A percentile compares a stretch with the other conserved stretches of the same genome.
Evolutionary conservation across 1,140 invertebrate species (phyloP).

Genomic region (Spodoptera litura): DNA sequence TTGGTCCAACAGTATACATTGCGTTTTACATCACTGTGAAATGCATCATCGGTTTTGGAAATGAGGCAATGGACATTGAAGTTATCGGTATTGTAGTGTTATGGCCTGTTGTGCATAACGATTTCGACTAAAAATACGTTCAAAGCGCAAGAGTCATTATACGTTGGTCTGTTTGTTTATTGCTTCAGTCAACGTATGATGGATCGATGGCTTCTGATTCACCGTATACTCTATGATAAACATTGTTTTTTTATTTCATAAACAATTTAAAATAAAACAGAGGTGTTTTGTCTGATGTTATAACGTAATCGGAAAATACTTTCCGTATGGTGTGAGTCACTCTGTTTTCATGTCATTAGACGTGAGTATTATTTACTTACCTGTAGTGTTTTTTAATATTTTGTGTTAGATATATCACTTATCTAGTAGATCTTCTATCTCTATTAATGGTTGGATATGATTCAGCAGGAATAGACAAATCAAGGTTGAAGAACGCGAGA

Average conservation of each 20-base stretch:
- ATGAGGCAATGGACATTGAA: slow-evolving; percentile 2
- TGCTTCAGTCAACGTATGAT: slow-evolving; percentile 36
- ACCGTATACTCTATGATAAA: slow-evolving; percentile 22
- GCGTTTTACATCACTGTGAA: not conserved
- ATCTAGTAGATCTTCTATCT: no score
- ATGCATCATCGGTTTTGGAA: not conserved
- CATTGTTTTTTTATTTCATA: not conserved
- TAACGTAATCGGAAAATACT: not conserved
- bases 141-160: slow-evolving; percentile 24
- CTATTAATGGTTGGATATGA: no score
- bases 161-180: slow-evolving; percentile 38
- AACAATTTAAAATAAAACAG: slow-evolving; percentile 24
- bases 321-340: not conserved
- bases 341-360: not conserved
- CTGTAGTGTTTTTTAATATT: no score
- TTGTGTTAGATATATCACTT: no score
- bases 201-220: slow-evolving; percentile 35
- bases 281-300: not conserved
- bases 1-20: not conserved
- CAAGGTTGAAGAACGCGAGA: no score
- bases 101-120: not conserved
- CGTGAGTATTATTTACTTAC: no score
- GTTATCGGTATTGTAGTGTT: not conserved
- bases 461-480: no score
- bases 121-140: slow-evolving; percentile 34